These are phyloP conservation scores for Aphyosemion australe DNA, from an alignment of 2,113 vertebrate species.

Conservation along the genomic window DNA sequence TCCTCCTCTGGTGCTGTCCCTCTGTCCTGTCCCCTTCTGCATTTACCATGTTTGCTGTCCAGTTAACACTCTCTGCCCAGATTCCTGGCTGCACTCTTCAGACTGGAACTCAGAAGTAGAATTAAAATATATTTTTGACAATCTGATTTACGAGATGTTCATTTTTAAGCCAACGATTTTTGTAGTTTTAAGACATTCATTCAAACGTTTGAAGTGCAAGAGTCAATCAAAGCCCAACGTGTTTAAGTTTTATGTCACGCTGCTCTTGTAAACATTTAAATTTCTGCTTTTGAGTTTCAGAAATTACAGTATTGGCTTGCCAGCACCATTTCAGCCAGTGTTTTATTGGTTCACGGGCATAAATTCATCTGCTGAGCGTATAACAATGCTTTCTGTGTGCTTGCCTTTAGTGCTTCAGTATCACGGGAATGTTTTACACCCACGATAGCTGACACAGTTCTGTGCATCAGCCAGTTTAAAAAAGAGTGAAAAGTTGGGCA, in stretches of 20 bases:
- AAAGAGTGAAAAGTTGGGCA: conserved; percentile 33
- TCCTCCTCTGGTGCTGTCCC: conserved; percentile 17
- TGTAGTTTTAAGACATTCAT: background rate
- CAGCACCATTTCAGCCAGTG: conserved; percentile 64
- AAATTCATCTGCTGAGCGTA: too few species aligned
- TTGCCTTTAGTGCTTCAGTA: conserved; percentile 67
- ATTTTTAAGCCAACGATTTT: conserved; percentile 7
- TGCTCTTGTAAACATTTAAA: conserved; percentile 3
- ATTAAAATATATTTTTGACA: conserved; percentile 19
- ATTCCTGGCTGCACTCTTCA: conserved; percentile 52
- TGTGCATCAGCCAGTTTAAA: conserved; percentile 7
- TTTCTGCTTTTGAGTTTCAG: conserved; percentile 80
- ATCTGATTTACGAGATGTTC: conserved; percentile 8
- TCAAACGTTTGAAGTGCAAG: background rate
- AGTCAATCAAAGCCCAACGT: background rate
- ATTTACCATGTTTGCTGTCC: conserved; percentile 53
- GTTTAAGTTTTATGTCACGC: background rate
- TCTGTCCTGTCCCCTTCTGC: conserved; percentile 44
- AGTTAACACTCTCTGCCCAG: conserved; percentile 62
- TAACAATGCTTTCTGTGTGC: conserved; percentile 70
- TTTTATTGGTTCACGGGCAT: conserved; percentile 57
- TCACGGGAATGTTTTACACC: conserved; percentile 66
- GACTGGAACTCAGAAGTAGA: conserved; percentile 78
- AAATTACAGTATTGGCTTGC: conserved; percentile 37
- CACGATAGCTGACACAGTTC: conserved; percentile 52